Evolutionary conservation across 2,797 vertebrate genomes (phyloP).

Genomic region (Moxostoma hubbsi): DNA sequence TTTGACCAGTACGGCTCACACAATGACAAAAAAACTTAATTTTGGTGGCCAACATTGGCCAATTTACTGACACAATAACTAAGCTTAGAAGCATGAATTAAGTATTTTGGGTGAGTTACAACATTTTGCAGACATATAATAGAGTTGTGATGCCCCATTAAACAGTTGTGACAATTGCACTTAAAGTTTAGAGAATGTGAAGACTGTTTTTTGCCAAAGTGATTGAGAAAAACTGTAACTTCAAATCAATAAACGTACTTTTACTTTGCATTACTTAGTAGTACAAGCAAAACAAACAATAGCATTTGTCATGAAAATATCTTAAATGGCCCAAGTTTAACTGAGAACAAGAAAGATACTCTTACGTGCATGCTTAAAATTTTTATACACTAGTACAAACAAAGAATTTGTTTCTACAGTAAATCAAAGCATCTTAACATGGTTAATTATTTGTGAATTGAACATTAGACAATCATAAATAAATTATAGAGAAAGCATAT

Average conservation of each 20-base stretch:
- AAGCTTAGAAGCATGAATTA: too few relatives aligned
- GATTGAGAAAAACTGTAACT: neutral
- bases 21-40: too few relatives aligned
- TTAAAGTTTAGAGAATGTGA: too few relatives aligned
- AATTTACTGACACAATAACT: too few relatives aligned
- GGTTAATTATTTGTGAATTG: constrained; percentile 20
- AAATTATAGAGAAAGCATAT: neutral
- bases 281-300: neutral
- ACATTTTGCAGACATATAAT: too few relatives aligned
- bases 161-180: too few relatives aligned
- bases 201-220: too few relatives aligned
- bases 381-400: neutral
- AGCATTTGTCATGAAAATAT: neutral
- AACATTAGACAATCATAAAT: constrained; percentile 46
- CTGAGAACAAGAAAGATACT: neutral
- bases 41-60: too few relatives aligned
- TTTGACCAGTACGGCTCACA: too few relatives aligned
- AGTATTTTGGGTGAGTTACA: too few relatives aligned
- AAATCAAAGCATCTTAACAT: neutral
- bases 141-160: too few relatives aligned
- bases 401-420: neutral
- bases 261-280: neutral
- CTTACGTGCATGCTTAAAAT: neutral
- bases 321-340: neutral
- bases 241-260: neutral